Base-by-base conservation (phyloP, 2,888 invertebrate species). In the Pterostichus madidus region DNA sequence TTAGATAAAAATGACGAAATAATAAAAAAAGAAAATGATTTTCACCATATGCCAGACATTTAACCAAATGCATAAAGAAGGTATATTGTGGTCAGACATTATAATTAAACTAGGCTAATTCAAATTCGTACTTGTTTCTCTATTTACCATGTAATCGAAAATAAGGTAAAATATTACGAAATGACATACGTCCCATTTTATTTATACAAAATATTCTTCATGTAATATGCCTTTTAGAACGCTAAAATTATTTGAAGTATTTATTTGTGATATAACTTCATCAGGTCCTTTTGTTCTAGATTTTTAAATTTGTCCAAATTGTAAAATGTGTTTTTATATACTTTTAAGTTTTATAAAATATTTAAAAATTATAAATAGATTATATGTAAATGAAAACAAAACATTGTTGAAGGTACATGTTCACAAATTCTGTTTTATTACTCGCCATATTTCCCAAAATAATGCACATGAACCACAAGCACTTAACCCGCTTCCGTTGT, bases 371-470 rank as follows among this genome's bases (percentile, higher is more conserved):
- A 68, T 32, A 32, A 61, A 32, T 61, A 61, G 68, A 13, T 68
- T 68, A 68, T 44, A 68, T 44, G 13, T 68, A 68, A 44, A 68
- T 68, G 68, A 68, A 15, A 68, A 68, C 39, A 17, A 44, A 68
- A 68, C 44, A 68, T 44, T 15, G 44, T 68, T 68, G 68, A 68
- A 68, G 44, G 44, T 68, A 68, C 68, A 35, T 68, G 68, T 68
- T 68, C 68, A 68, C 68, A 68, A 68, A 68, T 44, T 68, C 64
- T 64, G 35, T 35, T 64, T 68, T 44, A 68, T 68, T 68, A 68
- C 68, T 68, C 68, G 68, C 68, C 68, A 68, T 68, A 68, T 68
- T 68, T 68, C 68, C 68, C 68, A 68, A 68, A 39, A 68, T 39
- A 68, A 68, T 44, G 68, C 68, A 68, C 68, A 44, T 44, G 68